Evolutionary conservation across 2,888 invertebrate genomes (phyloP).

Genomic region (Exocentrus adspersus): DNA sequence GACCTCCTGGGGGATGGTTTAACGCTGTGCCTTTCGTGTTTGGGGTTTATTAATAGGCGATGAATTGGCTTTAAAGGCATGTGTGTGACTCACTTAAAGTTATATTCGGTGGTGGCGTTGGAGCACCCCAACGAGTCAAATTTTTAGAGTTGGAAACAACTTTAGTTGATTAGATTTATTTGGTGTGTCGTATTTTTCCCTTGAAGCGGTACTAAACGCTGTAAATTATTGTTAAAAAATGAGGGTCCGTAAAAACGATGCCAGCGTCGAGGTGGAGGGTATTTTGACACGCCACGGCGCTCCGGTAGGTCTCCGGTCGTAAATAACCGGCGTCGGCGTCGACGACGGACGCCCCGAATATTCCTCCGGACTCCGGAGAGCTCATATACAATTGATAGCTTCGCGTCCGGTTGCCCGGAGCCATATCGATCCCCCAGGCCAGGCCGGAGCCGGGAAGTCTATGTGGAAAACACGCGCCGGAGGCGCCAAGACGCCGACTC

Average conservation of each 20-base stretch:
- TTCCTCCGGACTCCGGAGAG: constrained; percentile 16
- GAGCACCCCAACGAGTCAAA: too few relatives aligned
- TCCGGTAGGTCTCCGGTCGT: constrained; percentile 6
- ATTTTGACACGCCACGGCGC: constrained; percentile 20
- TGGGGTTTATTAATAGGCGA: not conserved
- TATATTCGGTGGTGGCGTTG: not conserved
- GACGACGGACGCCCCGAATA: not conserved
- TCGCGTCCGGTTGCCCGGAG: constrained; percentile 49
- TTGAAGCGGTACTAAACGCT: too few relatives aligned
- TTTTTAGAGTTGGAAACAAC: too few relatives aligned
- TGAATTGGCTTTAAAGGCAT: not conserved
- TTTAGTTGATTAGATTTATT: too few relatives aligned
- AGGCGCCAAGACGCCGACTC: constrained; percentile 8
- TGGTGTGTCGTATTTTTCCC: too few relatives aligned
- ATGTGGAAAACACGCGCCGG: constrained; percentile 30
- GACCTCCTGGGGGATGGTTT: not conserved
- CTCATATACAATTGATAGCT: constrained; percentile 51
- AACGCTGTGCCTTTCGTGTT: not conserved
- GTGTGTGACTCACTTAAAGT: not conserved
- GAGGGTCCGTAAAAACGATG: too few relatives aligned
- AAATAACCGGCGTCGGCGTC: constrained; percentile 14
- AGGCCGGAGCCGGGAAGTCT: constrained; percentile 38
- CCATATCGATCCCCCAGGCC: constrained; percentile 52
- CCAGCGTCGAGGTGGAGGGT: not conserved
- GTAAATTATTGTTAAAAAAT: too few relatives aligned